Evolutionary conservation across 1,140 invertebrate genomes (phyloP).

Genomic region (Hylaeus volcanicus): DNA sequence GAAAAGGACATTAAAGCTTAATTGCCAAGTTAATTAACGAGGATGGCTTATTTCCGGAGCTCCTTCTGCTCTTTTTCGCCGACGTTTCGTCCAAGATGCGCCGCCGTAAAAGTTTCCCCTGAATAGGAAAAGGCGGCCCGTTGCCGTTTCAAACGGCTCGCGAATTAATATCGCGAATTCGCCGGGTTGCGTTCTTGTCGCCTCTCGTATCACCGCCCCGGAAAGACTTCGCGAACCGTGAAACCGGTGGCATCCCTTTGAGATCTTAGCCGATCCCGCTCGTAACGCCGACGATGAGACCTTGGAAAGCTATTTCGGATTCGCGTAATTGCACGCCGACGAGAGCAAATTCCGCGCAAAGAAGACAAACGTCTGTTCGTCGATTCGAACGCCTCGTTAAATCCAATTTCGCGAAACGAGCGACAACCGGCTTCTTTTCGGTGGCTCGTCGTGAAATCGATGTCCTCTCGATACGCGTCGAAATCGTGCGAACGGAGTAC

Average conservation of each 20-base stretch:
- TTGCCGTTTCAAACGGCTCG: conserved; percentile 1
- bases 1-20: conserved; percentile 4
- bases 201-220: not conserved
- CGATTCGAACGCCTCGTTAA: not conserved
- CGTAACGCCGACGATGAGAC: conserved; percentile 3
- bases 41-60: conserved; percentile 8
- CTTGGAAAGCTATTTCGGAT: conserved; percentile 7
- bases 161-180: conserved; percentile 45
- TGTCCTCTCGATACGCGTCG: too few relatives aligned
- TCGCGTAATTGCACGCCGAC: conserved; percentile 15
- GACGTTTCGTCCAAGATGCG: not conserved
- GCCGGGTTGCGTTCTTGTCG: not conserved
- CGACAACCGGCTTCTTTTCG: not conserved
- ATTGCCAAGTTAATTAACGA: conserved; percentile 23
- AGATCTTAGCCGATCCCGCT: conserved; percentile 16
- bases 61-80: not conserved
- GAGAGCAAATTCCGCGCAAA: conserved; percentile 32
- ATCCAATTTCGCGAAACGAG: conserved; percentile 10
- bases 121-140: not conserved
- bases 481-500: too few relatives aligned
- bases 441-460: not conserved
- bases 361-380: conserved; percentile 1
- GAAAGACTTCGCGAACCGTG: conserved; percentile 16
- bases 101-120: not conserved
- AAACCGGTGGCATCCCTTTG: conserved; percentile 40